These are phyloP conservation scores for Conistra vaccinii DNA, from an alignment of 2,888 invertebrate genomes.

Conservation along the genomic window DNA sequence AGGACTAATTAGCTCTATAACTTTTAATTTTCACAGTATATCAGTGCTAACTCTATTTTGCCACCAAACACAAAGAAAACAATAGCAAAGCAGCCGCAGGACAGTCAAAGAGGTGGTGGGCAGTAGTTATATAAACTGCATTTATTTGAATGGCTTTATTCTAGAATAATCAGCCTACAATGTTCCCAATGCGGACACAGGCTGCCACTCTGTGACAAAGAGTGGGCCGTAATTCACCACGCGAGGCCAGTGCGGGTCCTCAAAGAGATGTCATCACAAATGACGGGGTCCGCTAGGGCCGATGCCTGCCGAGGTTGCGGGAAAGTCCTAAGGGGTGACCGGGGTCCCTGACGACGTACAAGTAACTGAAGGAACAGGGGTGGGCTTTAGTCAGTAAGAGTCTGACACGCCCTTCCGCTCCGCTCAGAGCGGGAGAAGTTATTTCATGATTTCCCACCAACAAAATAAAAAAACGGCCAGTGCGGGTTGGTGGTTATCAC, in stretches of 20 bases:
- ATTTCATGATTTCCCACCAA: too few species aligned
- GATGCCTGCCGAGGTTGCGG: too few species aligned
- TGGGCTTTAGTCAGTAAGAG: too few species aligned
- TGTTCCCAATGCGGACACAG: neutral
- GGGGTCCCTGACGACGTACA: too few species aligned
- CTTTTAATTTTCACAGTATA: conserved; percentile 17
- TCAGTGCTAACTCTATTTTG: conserved; percentile 7
- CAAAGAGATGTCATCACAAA: too few species aligned
- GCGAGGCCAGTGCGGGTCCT: neutral
- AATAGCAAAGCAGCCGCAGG: conserved; percentile 6
- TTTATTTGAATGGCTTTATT: neutral
- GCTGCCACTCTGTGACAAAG: neutral
- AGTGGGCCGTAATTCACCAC: neutral
- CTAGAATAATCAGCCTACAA: neutral
- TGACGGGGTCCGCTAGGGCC: too few species aligned
- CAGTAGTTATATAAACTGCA: neutral
- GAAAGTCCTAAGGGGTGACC: too few species aligned
- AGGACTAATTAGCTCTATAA: conserved; percentile 32
- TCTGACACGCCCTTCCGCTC: too few species aligned
- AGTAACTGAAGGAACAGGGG: too few species aligned
- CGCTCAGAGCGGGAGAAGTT: too few species aligned
- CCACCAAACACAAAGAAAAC: conserved; percentile 28
- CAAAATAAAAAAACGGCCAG: too few species aligned
- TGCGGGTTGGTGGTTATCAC: neutral
- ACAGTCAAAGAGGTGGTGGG: neutral